These are phyloP conservation scores for Tenualosa ilisha DNA, from an alignment of 2,797 vertebrate genomes.

Conservation along the genomic window DNA sequence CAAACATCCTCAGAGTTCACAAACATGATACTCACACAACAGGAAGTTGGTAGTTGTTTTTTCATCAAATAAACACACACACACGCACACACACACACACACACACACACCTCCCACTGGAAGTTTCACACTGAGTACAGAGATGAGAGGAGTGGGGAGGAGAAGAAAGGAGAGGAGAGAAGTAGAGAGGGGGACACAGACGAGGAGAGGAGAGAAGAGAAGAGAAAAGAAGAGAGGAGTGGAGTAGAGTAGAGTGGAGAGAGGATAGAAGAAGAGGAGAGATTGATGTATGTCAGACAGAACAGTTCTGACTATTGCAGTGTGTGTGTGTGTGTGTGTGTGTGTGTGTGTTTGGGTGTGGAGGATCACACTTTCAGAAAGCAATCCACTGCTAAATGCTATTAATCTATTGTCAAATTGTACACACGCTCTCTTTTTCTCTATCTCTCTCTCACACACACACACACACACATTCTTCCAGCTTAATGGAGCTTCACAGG, in stretches of 20 bases:
- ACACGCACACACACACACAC: neutral
- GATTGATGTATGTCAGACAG: neutral
- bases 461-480: conserved; percentile 55
- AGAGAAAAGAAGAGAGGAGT: neutral
- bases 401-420: too few relatives aligned
- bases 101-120: neutral
- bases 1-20: neutral
- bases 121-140: neutral
- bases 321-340: too few relatives aligned
- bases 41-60: neutral
- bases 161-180: neutral
- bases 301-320: too few relatives aligned
- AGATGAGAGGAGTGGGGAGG: neutral
- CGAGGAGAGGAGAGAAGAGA: neutral
- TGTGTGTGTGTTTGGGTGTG: neutral
- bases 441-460: neutral
- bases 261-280: neutral
- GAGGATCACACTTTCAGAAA: neutral
- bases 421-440: neutral
- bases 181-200: neutral
- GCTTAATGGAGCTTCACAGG: conserved; percentile 44
- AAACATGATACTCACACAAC: neutral
- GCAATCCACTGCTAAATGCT: too few relatives aligned
- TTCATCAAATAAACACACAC: neutral
- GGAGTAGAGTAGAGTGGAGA: neutral